Base-by-base conservation (phyloP, 2,888 invertebrate species). In the Dynastes maya region DNA sequence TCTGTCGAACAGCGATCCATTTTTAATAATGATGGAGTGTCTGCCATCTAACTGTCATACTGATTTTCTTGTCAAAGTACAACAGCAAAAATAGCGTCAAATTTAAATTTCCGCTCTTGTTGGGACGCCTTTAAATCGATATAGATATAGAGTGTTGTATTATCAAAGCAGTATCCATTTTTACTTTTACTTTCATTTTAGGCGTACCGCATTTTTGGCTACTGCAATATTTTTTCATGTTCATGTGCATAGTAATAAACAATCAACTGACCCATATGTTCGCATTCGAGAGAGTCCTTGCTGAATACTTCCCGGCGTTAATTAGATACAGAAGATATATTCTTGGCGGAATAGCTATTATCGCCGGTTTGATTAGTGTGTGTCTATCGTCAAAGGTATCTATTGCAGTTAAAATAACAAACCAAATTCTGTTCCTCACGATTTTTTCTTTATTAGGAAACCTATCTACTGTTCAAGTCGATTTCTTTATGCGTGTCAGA, bases 211-310 rank as follows among this genome's bases (percentile, higher is more conserved):
- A 79, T 53, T 63, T 74, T 0, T 79, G 79, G 79, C 67, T 27
- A 11, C 6, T 51, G 16, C 37, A 77, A 27, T 79, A 77, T 45
- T 79, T 79, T n/a, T 29, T 55, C 8, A 16, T 72, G 6, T 64
- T 51, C 22, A 55, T 79, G 13, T 32, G 77, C 55, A 53, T 77
- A 29, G 40, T 72, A 1, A 8, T 79, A 16, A 67, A 65, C 13
- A 76, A 77, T 32, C 79, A 79, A 40, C 32, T 79, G 2, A 65
- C 74, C 1, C 79, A 79, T 45, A 45, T 79, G 40, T 72, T 77
- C 53, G 51, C 72, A 3, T 65, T 74, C 22, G 71, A 79, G 27
- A 77, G 51, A 61, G 63, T 77, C 6, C 51, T 79, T 1, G 49
- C 72, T n/a, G 79, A 79, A 65, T 40, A 45, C 32, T 77, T 67